Conservation (phyloP, 2,888 invertebrate species). For the Lasioglossum marginatum region DNA sequence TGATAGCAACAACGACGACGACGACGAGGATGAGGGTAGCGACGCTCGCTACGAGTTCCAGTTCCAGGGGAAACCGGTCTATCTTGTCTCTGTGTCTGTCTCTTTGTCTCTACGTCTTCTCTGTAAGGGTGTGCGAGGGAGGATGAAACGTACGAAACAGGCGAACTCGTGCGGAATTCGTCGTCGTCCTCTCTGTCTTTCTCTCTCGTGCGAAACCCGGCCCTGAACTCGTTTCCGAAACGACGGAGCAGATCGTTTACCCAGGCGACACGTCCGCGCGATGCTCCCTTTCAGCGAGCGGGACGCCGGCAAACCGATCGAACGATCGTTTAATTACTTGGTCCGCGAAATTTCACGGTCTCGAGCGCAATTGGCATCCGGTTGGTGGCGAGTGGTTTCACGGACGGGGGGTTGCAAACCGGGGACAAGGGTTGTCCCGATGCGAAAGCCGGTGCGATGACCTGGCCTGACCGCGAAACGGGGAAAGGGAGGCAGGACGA, state of each 20-base stretch:
- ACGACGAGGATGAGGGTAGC: neutral
- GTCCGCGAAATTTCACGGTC: constrained; percentile 41
- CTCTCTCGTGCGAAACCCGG: neutral
- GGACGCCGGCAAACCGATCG: constrained; percentile 6
- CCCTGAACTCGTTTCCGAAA: neutral
- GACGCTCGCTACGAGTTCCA: constrained; percentile 16
- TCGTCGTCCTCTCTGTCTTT: neutral
- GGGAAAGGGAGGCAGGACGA: neutral
- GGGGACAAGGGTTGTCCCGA: neutral
- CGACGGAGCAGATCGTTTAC: neutral
- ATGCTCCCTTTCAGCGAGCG: neutral
- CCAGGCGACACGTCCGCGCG: neutral
- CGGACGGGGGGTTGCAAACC: constrained; percentile 1
- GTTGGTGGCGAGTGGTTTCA: constrained; percentile 2
- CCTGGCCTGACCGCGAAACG: constrained; percentile 26
- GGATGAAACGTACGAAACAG: neutral
- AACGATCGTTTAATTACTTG: constrained; percentile 44
- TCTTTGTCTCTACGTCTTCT: constrained; percentile 49
- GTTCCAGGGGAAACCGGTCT: constrained; percentile 26
- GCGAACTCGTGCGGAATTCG: neutral
- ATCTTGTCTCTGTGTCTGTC: constrained; percentile 66
- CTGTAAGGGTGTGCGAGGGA: neutral
- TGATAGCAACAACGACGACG: neutral
- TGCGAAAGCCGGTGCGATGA: neutral
- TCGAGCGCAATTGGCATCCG: constrained; percentile 29